Conservation (phyloP, 35 echinoderm and acorn worm species). For the Eucidaris tribuloides region DNA sequence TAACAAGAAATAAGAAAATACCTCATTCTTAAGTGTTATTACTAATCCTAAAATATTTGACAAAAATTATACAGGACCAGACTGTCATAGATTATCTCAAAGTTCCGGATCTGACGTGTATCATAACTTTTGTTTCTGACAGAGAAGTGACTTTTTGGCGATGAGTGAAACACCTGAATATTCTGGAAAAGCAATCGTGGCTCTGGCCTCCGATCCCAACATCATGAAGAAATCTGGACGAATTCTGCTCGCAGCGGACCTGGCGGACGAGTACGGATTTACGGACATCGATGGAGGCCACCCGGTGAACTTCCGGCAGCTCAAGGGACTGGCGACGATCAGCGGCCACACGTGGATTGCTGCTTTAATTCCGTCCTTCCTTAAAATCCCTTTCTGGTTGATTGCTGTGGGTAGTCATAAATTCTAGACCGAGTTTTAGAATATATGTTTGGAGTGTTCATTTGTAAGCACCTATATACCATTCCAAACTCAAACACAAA, state of each 20-base stretch:
- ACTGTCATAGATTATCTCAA: too few relatives aligned
- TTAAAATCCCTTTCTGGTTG: conserved; percentile 56
- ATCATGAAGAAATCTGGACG: conserved; percentile 65
- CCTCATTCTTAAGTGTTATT: too few relatives aligned
- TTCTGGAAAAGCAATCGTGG: conserved; percentile 49
- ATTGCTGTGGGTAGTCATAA: conserved; percentile 1
- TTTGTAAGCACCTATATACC: too few relatives aligned
- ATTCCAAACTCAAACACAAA: too few relatives aligned
- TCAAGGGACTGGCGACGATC: conserved; percentile 31
- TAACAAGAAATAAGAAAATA: too few relatives aligned
- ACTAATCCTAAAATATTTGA: too few relatives aligned
- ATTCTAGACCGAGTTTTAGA: too few relatives aligned
- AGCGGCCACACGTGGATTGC: conserved; percentile 52
- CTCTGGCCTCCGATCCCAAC: conserved; percentile 46
- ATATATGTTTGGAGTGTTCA: too few relatives aligned
- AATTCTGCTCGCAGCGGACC: conserved; percentile 33
- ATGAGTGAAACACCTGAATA: conserved; percentile 48
- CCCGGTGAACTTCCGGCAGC: conserved; percentile 18
- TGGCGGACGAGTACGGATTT: conserved; percentile 60
- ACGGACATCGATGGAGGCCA: conserved; percentile 46
- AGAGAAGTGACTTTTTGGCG: conserved; percentile 1
- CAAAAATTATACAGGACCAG: too few relatives aligned
- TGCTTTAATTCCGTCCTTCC: conserved; percentile 22
- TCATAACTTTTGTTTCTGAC: too few relatives aligned
- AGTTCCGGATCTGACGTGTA: too few relatives aligned